Conservation (phyloP, 1,140 invertebrate species). For the Apis florea region DNA sequence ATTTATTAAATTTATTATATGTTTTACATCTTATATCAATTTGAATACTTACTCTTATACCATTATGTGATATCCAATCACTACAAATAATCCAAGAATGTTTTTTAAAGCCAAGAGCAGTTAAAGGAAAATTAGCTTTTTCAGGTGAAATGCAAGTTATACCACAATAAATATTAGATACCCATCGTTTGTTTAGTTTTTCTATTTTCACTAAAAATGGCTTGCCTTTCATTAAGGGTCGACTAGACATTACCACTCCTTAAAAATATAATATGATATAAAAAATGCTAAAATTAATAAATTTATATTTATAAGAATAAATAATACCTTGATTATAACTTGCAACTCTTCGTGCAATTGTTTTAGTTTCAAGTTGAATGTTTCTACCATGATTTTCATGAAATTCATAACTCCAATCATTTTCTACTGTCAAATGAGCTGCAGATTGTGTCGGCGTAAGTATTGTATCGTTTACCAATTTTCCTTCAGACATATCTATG, state of each 20-base stretch:
- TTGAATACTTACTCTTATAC: conserved; percentile 83
- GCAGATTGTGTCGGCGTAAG: conserved; percentile 73
- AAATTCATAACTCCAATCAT: conserved; percentile 81
- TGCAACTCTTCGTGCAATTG: conserved; percentile 84
- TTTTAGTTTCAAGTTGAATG: conserved; percentile 84
- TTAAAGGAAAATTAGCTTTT: conserved; percentile 84
- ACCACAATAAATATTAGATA: conserved; percentile 89
- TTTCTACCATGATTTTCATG: conserved; percentile 88
- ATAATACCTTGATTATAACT: conserved; percentile 87
- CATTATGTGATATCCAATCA: conserved; percentile 90
- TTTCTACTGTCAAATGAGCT: conserved; percentile 62
- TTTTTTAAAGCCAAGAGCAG: conserved; percentile 87
- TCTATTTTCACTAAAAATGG: conserved; percentile 88
- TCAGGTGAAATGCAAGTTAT: conserved; percentile 87
- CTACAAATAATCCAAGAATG: conserved; percentile 88
- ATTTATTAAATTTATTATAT: background rate
- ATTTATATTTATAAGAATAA: background rate
- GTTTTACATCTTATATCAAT: conserved; percentile 53
- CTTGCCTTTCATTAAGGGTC: conserved; percentile 82
- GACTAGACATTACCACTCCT: conserved; percentile 84
- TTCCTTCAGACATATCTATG: conserved; percentile 75
- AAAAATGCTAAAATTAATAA: background rate
- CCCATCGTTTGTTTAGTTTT: conserved; percentile 88
- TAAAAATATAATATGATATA: conserved; percentile 26
- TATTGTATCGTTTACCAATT: conserved; percentile 74